phyloP scores from a whole-genome alignment of 2,888 invertebrate species.

The Cremastinae sp. region DNA sequence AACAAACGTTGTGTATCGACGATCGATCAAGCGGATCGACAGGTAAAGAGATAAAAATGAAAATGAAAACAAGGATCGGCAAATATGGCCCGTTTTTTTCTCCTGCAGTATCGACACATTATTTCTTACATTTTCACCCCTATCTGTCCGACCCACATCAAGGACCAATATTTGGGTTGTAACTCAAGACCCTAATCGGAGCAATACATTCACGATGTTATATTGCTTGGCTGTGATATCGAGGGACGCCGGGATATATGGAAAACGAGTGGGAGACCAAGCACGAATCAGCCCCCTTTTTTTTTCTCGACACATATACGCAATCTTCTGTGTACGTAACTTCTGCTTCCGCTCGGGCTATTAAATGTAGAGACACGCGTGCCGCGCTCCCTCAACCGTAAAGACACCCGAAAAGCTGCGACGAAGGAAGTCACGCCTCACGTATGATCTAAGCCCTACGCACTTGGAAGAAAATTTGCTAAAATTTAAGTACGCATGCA shows the following conservation, averaged over 20 bases:
- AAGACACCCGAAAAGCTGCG: conserved; percentile 13
- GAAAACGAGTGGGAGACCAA: conserved; percentile 16
- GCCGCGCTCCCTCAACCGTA: conserved; percentile 29
- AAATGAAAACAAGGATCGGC: background rate
- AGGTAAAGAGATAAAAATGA: background rate
- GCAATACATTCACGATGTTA: conserved; percentile 39
- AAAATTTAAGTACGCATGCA: too few species aligned
- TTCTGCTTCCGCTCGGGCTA: conserved; percentile 54
- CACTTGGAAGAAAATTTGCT: too few species aligned
- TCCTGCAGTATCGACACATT: conserved; percentile 1
- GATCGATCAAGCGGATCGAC: conserved; percentile 7
- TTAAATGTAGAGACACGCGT: conserved; percentile 41
- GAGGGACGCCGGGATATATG: conserved; percentile 19
- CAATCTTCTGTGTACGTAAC: conserved; percentile 45
- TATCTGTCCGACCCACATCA: background rate
- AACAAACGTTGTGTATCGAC: background rate
- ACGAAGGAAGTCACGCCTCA: too few species aligned
- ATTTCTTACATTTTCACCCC: conserved; percentile 13
- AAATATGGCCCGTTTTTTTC: background rate
- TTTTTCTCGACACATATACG: conserved; percentile 7
- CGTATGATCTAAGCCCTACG: too few species aligned
- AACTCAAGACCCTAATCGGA: conserved; percentile 48
- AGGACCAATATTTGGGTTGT: conserved; percentile 36
- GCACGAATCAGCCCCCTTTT: conserved; percentile 19
- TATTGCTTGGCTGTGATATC: conserved; percentile 36